Base-by-base conservation (phyloP, 1,140 invertebrate species). In the Venturia canescens region DNA sequence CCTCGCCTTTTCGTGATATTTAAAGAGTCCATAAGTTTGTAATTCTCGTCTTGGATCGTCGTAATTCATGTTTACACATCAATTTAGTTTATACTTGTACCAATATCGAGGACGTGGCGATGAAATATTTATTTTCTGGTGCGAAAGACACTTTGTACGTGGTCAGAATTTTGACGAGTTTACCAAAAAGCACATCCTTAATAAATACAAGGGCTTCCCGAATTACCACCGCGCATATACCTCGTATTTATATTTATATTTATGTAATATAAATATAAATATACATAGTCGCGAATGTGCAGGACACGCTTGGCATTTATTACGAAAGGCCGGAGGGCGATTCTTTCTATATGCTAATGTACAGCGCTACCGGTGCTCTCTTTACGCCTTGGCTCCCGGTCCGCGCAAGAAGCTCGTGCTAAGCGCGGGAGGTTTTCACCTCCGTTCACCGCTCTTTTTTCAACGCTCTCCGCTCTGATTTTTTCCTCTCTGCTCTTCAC, bases 321-420 rank as follows among this genome's bases (percentile, higher is more conserved):
- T 87, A 88, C 81, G 78, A 79, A 86, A 83, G 80, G 87, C 88
- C 86, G 21, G 67, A 80, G 86, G 90, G 87, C 81, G 86, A 91
- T 89, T 87, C 88, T 86, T 86, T 91, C 89, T 91, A 91, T 91
- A 91, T 91, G 90, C 90, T 91, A 91, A 91, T 91, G 84, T 79
- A 82, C 77, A 60, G 75, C 80, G 90, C 90, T 91, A 88, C 90
- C 87, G 89, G 88, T 88, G 86, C 86, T 87, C 86, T 87, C 86
- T 89, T 90, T 88, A 85, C 88, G 88, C 87, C 88, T 91, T 86
- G 83, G 82, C 86, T 86, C 83, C 85, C 80, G 82, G 75, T 78
- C 29, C 38, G 69, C n/a, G n/a, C n/a, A n/a, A 44, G 38, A 34
- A 81, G 74, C 76, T 79, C 44, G 66, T 69, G 57, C 29, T 23